Evolutionary conservation across 2,888 invertebrate genomes (phyloP).

Genomic region (Aphidoletes aphidimyza): DNA sequence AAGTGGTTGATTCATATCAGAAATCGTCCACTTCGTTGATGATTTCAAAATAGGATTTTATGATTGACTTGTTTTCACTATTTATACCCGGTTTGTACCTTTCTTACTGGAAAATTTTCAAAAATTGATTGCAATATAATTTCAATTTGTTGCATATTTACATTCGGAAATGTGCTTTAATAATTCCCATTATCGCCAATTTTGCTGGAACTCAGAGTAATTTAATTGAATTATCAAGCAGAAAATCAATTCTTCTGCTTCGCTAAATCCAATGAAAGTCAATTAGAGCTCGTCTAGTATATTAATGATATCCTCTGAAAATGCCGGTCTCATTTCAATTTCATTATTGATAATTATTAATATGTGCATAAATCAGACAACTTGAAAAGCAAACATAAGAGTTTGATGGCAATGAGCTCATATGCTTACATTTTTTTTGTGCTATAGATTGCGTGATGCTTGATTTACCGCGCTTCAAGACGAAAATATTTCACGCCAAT

Average conservation of each 20-base stretch:
- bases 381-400: not conserved
- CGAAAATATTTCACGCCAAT: slow-evolving; percentile 8
- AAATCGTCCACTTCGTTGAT: slow-evolving; percentile 4
- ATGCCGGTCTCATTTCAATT: not conserved
- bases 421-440: too few species aligned
- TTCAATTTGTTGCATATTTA: not conserved
- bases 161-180: not conserved
- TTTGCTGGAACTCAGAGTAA: not conserved
- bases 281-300: not conserved
- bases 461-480: slow-evolving; percentile 11
- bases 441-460: not conserved
- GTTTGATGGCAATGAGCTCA: not conserved
- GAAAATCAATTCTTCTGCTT: slow-evolving; percentile 36
- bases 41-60: not conserved
- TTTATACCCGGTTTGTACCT: not conserved
- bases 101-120: not conserved
- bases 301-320: not conserved
- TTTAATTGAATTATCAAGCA: not conserved
- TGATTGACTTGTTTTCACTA: not conserved
- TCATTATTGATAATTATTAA: slow-evolving; percentile 35
- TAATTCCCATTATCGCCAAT: not conserved
- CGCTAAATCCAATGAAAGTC: slow-evolving; percentile 43
- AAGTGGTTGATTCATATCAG: not conserved
- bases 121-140: too few species aligned
- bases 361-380: slow-evolving; percentile 40